Evolutionary conservation across 2,113 vertebrate species (phyloP), one percentile per base, ranked within the genome.

Genomic region (Cyphomyrus discorhynchus): DNA sequence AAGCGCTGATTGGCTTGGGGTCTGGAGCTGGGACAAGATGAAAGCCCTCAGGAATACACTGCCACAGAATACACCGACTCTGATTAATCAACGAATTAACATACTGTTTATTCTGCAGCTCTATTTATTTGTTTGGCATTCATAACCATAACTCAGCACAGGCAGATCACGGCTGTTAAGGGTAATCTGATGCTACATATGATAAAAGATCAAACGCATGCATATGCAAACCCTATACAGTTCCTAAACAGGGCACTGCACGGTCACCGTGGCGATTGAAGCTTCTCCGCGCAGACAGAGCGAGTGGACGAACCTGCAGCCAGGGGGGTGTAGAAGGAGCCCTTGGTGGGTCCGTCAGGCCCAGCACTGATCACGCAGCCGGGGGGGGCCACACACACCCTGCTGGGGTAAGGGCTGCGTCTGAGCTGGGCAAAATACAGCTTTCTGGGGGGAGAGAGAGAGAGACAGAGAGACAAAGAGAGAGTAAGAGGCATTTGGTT

Each of bases 371-470:
- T 95, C 87, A 97, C 95, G 15, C 98, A 99, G 90, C 98, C 98
- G 0, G 98, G 97, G 0, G 97, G 97, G 0, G 95, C 93, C 0
- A 93, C 89, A 24, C 98, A 99, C 91, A 99, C 96, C 1, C 97
- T 95, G 90, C 98, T 98, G 0, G 98, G 96, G 92, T 97, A 98
- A 21, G 98, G 98, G 13, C 97, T 97, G 92, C 96, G 96, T 86
- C 94, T 96, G 0, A 96, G 96, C 93, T 99, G 98, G 21, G 98
- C 97, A 53, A 98, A 99, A 92, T 96, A 98, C 15, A 99, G 94
- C 74, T 95, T 98, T 96, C 98, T 99, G 92, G 27, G 80, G 89
- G 88, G 87, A 66, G 24, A 90, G 42, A 90, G 39, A 84, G 39
- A 82, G 17, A 39, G 5, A 49, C 1, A 27, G 42, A 42, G 11